These are phyloP conservation scores for Bungarus multicinctus DNA, from an alignment of 2,113 vertebrate genomes.

Conservation along the genomic window DNA sequence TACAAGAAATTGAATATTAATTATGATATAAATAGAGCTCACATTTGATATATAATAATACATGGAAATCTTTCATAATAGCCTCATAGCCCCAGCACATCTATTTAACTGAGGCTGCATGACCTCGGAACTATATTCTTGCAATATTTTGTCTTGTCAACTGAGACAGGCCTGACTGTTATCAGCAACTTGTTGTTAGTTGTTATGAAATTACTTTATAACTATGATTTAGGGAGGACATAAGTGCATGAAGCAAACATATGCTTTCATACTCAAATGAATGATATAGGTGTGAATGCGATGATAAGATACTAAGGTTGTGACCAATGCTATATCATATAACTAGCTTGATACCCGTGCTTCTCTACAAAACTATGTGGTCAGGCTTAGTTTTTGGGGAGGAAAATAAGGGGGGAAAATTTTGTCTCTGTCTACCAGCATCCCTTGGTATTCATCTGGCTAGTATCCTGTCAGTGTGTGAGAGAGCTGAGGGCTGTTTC, in stretches of 20 bases:
- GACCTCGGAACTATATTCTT: not conserved
- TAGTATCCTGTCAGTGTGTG: no score
- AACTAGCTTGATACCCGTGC: no score
- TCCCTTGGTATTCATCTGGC: no score
- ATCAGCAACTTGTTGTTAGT: not conserved
- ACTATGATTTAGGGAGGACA: not conserved
- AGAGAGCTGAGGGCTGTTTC: no score
- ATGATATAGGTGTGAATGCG: not conserved
- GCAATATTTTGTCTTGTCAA: not conserved
- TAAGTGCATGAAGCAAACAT: not conserved
- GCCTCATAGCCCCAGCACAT: not conserved
- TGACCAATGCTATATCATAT: not conserved
- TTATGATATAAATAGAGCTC: not conserved
- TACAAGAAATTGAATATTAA: not conserved
- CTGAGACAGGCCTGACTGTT: not conserved
- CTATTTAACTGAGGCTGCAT: not conserved
- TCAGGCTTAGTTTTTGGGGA: no score
- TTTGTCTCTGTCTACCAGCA: no score
- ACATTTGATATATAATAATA: not conserved
- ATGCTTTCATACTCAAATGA: not conserved
- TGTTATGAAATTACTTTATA: not conserved
- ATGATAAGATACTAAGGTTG: not conserved
- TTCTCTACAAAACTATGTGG: no score
- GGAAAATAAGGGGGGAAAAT: no score
- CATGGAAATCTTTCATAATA: not conserved